Conservation (phyloP, 2,888 invertebrate species). For the Amblyjoppa proteus region DNA sequence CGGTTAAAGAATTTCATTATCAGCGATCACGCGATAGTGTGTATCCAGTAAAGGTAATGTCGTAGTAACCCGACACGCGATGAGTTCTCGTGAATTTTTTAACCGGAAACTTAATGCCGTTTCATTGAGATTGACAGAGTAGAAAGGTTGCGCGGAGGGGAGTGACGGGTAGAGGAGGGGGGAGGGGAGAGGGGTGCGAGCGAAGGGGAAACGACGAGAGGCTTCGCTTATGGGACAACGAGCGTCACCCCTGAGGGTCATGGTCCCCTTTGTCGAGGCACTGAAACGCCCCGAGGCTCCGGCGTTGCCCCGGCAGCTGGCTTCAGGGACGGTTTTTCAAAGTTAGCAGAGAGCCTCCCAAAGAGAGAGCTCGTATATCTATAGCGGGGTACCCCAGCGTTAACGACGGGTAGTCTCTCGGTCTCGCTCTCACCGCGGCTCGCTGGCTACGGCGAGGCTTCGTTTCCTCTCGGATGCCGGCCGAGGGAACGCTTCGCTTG, state of each 20-base stretch:
- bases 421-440: not conserved
- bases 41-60: slow-evolving; percentile 16
- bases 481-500: slow-evolving; percentile 51
- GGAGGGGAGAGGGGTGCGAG: not conserved
- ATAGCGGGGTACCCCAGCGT: slow-evolving; percentile 64
- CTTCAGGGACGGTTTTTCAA: slow-evolving; percentile 69
- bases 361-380: not conserved
- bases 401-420: slow-evolving; percentile 70
- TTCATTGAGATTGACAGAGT: slow-evolving; percentile 59
- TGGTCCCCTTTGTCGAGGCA: slow-evolving; percentile 79
- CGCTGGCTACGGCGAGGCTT: slow-evolving; percentile 63
- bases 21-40: not conserved
- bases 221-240: slow-evolving; percentile 65
- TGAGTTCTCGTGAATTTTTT: slow-evolving; percentile 67
- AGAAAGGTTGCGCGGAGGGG: not conserved
- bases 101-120: slow-evolving; percentile 58
- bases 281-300: slow-evolving; percentile 71
- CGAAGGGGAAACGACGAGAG: slow-evolving; percentile 4
- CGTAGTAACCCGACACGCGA: slow-evolving; percentile 33
- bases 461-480: slow-evolving; percentile 61
- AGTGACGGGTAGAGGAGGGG: not conserved
- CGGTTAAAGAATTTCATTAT: slow-evolving; percentile 8
- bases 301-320: slow-evolving; percentile 70
- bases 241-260: slow-evolving; percentile 78
- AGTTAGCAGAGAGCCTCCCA: slow-evolving; percentile 59